Evolutionary conservation across 2,888 invertebrate species (phyloP).

Genomic region (Melipona beecheii): DNA sequence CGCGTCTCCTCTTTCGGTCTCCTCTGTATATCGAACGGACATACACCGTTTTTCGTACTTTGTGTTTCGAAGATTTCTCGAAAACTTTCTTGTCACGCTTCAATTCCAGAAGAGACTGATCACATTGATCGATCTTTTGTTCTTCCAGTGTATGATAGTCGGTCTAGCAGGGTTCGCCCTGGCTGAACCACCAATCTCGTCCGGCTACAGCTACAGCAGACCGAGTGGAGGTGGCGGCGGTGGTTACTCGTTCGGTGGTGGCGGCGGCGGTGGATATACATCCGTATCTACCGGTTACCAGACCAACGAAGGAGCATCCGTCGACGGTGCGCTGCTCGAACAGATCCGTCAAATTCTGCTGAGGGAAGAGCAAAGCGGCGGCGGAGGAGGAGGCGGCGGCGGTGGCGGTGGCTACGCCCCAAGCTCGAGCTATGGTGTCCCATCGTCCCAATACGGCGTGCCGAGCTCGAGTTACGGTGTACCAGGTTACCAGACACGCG

Average conservation of each 20-base stretch:
- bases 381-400: constrained; percentile 82
- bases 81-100: too few relatives aligned
- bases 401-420: constrained; percentile 82
- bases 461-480: constrained; percentile 89
- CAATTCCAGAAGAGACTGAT: background rate
- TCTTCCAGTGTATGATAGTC: constrained; percentile 92
- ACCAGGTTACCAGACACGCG: constrained; percentile 86
- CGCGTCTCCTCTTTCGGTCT: background rate
- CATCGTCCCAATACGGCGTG: constrained; percentile 84
- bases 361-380: constrained; percentile 89
- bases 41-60: too few relatives aligned
- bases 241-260: constrained; percentile 83
- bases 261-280: constrained; percentile 89
- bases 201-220: constrained; percentile 85
- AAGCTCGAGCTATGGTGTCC: constrained; percentile 84
- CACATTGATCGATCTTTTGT: background rate
- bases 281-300: constrained; percentile 92
- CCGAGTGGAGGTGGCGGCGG: constrained; percentile 85
- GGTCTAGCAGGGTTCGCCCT: constrained; percentile 90
- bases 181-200: constrained; percentile 88
- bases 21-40: too few relatives aligned
- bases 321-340: constrained; percentile 92
- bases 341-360: constrained; percentile 94
- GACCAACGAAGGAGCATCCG: constrained; percentile 93
- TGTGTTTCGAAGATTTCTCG: too few relatives aligned